These are phyloP conservation scores for Pentamera pediparva DNA, from an alignment of 53 echinoderm and acorn worm genomes.

Conservation along the genomic window DNA sequence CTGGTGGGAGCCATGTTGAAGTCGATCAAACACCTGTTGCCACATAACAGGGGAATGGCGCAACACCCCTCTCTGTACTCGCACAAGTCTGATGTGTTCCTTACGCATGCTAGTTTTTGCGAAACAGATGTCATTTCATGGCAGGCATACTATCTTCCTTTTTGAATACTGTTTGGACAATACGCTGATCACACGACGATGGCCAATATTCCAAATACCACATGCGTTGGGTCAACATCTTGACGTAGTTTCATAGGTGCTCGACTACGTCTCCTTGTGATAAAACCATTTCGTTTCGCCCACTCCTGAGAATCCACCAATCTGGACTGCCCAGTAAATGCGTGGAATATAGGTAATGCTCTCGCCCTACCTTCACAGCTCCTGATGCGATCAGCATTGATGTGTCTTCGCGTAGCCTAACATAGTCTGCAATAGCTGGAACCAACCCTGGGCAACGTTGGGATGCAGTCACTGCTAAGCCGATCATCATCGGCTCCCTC, in stretches of 20 bases:
- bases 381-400: constrained; percentile 30
- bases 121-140: constrained; percentile 41
- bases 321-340: constrained; percentile 41
- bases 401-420: constrained; percentile 20
- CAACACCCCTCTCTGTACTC: constrained; percentile 33
- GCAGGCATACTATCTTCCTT: constrained; percentile 40
- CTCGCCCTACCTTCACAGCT: constrained; percentile 7
- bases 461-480: constrained; percentile 34
- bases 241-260: constrained; percentile 27
- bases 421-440: constrained; percentile 34
- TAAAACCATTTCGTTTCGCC: constrained; percentile 36
- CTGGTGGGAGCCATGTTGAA: constrained; percentile 35
- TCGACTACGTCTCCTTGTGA: background rate
- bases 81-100: constrained; percentile 38
- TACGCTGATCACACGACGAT: background rate
- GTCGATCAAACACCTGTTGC: constrained; percentile 34
- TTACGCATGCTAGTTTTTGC: constrained; percentile 10
- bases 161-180: constrained; percentile 38
- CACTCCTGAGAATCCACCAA: constrained; percentile 33
- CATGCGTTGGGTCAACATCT: constrained; percentile 16
- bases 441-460: constrained; percentile 41
- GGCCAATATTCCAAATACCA: constrained; percentile 28
- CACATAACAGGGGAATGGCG: constrained; percentile 17
- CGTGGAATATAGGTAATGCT: constrained; percentile 49
- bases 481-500: constrained; percentile 58